Evolutionary conservation across 2,113 vertebrate species (phyloP).

Genomic region (Illadopsis cleaveri): DNA sequence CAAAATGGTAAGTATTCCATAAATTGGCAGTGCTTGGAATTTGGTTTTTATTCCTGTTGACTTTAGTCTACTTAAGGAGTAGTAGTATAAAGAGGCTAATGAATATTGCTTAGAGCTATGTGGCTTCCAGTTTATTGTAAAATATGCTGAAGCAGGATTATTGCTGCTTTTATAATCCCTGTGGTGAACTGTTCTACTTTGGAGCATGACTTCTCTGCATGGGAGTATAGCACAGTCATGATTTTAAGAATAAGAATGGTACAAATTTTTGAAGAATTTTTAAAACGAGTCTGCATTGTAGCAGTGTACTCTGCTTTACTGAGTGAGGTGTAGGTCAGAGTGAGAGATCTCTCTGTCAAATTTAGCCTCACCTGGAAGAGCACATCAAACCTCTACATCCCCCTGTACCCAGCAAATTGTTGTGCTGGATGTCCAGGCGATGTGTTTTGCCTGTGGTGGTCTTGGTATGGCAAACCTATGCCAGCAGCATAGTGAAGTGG

Average conservation of each 20-base stretch:
- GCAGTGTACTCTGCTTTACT: not conserved
- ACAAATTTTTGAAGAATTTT: not conserved
- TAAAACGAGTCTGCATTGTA: not conserved
- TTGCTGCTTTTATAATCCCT: not conserved
- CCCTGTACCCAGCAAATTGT: not conserved
- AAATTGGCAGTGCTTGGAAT: not conserved
- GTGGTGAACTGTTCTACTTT: not conserved
- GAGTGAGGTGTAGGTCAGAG: not conserved
- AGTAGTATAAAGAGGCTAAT: not conserved
- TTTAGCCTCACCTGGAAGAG: rapidly evolving
- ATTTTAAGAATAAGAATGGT: not conserved
- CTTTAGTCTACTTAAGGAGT: not conserved
- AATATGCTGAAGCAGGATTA: not conserved
- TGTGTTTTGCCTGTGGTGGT: rapidly evolving
- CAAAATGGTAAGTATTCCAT: not conserved
- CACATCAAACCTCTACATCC: rapidly evolving
- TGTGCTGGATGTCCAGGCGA: not conserved
- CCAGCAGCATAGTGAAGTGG: not conserved
- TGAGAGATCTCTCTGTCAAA: not conserved
- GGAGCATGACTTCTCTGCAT: not conserved
- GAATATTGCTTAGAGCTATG: not conserved
- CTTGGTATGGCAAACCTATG: not conserved
- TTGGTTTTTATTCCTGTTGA: not conserved
- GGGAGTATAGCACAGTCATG: not conserved
- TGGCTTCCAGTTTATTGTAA: not conserved